Evolutionary conservation across 2,113 vertebrate genomes (phyloP), one percentile per base, ranked within the genome.

Genomic region (Atlantisia rogersi): DNA sequence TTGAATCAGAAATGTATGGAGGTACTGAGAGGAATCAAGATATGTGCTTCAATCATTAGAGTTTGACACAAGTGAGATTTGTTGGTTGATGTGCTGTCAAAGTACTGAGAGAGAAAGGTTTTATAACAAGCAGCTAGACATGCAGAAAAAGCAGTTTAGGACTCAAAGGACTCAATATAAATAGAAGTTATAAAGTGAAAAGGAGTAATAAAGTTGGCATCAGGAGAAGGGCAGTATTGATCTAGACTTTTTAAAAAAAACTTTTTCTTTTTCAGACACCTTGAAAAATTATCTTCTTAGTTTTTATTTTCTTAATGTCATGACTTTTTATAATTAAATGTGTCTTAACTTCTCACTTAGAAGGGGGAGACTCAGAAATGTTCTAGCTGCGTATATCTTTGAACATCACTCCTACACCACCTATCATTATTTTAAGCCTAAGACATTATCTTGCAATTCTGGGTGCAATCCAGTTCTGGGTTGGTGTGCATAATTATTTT

Each of bases 1-100:
- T 97, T 97, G 97, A 97, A 98, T 98, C 95, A 97, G 96, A 98
- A 97, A 97, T 96, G 95, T 94, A 97, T 96, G 97, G 97, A 98
- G 96, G 98, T 98, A 98, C 97, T 92, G 97, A 96, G 75, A 97
- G 95, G 98, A 98, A 98, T 98, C 96, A 97, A 98, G 98, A 98
- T 98, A 92, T 83, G 97, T 90, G 95, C 96, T 98, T 98, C 97
- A 97, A 97, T 98, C 98, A 98, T 98, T 98, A 98, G 95, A 97
- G 94, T 98, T 98, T 98, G 98, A 98, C 98, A 98, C 97, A 96
- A 97, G 95, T 97, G 96, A 98, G 98, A 98, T 98, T 98, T 97
- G 87, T 95, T 95, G 95, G 97, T 90, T 97, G 97, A 98, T 97
- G 94, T 78, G 95, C 97, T 98, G 97, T 97, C 98, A 98, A 95